A percentile compares a stretch with the other conserved stretches of the same genome.
These are phyloP conservation scores for Drosophila orena DNA, from an alignment of 1,140 invertebrate species.

Conservation along the genomic window DNA sequence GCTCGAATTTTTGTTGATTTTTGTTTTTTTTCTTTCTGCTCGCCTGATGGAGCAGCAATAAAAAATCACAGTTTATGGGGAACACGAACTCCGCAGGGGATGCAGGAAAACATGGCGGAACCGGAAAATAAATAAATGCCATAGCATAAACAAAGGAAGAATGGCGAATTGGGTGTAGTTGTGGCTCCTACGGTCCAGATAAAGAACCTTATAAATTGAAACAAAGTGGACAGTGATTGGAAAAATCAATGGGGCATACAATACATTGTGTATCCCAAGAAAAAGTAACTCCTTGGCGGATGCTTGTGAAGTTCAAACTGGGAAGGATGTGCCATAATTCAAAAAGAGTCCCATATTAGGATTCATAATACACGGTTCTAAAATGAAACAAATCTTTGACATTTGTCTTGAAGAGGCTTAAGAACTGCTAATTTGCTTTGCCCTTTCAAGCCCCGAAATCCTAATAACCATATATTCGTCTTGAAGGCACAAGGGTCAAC, in stretches of 20 bases:
- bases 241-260: constrained; percentile 48
- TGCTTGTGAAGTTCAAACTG: background rate
- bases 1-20: constrained; percentile 1
- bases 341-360: no score
- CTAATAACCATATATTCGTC: background rate
- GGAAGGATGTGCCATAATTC: no score
- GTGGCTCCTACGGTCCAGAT: constrained; percentile 13
- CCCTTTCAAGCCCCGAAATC: background rate
- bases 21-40: constrained; percentile 1
- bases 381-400: no score
- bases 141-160: constrained; percentile 42
- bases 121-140: constrained; percentile 52
- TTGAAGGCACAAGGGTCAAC: constrained; percentile 11
- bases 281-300: background rate
- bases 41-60: constrained; percentile 36
- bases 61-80: constrained; percentile 58
- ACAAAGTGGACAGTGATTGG: constrained; percentile 41
- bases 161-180: constrained; percentile 36
- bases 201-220: constrained; percentile 49
- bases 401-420: no score
- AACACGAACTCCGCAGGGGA: constrained; percentile 25
- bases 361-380: no score
- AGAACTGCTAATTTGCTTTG: no score
- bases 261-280: background rate
- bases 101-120: constrained; percentile 16